Evolutionary conservation across 2,797 vertebrate genomes (phyloP).

Genomic region (Orestias chungarensis): DNA sequence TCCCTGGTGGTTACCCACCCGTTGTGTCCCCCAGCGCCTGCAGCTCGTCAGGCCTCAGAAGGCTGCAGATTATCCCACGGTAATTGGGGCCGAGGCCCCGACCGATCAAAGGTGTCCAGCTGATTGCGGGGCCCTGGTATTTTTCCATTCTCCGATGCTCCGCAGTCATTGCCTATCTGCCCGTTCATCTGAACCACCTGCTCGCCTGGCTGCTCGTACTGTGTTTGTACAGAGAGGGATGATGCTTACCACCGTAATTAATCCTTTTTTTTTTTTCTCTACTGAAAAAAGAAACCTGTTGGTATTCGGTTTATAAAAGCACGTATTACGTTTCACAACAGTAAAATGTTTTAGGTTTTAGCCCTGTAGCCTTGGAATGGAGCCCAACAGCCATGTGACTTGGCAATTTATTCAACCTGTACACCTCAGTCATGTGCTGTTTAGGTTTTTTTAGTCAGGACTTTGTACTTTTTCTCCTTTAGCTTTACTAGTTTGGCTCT

Average conservation of each 20-base stretch:
- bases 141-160: slow-evolving; percentile 66
- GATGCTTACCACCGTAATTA: slow-evolving; percentile 34
- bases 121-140: slow-evolving; percentile 60
- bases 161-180: slow-evolving; percentile 31
- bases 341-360: slow-evolving; percentile 25
- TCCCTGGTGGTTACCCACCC: slow-evolving; percentile 70
- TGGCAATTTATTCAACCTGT: neutral
- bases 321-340: slow-evolving; percentile 9
- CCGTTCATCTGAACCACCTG: slow-evolving; percentile 30
- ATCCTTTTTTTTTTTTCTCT: slow-evolving; percentile 1
- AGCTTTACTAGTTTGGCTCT: neutral
- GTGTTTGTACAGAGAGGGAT: slow-evolving; percentile 8
- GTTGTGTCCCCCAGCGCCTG: slow-evolving; percentile 63
- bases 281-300: slow-evolving; percentile 22
- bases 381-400: slow-evolving; percentile 18
- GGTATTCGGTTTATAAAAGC: slow-evolving; percentile 15
- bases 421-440: slow-evolving; percentile 16
- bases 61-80: slow-evolving; percentile 59
- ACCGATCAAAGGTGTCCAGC: slow-evolving; percentile 68
- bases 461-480: neutral
- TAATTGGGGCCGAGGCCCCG: slow-evolving; percentile 69
- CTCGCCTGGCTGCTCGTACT: slow-evolving; percentile 20
- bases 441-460: slow-evolving; percentile 2
- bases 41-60: slow-evolving; percentile 56
- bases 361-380: neutral